Evolutionary conservation across 1,140 invertebrate species (phyloP).

Genomic region (Cydia amplana): DNA sequence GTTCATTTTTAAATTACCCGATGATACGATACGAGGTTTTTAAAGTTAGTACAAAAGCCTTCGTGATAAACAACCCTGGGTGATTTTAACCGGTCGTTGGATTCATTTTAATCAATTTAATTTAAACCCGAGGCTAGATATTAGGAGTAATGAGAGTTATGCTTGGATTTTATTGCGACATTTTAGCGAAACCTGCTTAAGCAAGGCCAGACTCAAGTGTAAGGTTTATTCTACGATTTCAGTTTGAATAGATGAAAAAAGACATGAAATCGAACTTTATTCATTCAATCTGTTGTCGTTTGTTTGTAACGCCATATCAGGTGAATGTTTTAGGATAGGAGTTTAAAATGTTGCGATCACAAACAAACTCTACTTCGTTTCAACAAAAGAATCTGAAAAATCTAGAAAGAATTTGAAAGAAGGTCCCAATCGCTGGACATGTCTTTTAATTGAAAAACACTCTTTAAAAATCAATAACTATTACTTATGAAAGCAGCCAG

Average conservation of each 20-base stretch:
- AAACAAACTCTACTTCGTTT: no score
- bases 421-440: no score
- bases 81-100: conserved; percentile 9
- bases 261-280: neutral
- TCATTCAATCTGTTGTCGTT: neutral
- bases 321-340: no score
- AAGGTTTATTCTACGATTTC: neutral
- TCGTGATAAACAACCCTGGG: conserved; percentile 16
- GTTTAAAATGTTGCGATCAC: no score
- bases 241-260: neutral
- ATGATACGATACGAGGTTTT: neutral
- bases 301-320: no score
- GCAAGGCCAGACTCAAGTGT: conserved; percentile 1
- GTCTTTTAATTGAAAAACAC: no score
- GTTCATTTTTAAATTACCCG: neutral
- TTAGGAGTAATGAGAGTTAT: conserved; percentile 4
- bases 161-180: conserved; percentile 1
- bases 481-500: no score
- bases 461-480: no score
- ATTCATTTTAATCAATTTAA: neutral
- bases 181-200: conserved; percentile 7
- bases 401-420: no score
- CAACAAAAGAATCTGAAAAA: no score
- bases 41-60: neutral
- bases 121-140: conserved; percentile 7